Base-by-base conservation (phyloP, 2,888 invertebrate species). In the Diaphora mendica region DNA sequence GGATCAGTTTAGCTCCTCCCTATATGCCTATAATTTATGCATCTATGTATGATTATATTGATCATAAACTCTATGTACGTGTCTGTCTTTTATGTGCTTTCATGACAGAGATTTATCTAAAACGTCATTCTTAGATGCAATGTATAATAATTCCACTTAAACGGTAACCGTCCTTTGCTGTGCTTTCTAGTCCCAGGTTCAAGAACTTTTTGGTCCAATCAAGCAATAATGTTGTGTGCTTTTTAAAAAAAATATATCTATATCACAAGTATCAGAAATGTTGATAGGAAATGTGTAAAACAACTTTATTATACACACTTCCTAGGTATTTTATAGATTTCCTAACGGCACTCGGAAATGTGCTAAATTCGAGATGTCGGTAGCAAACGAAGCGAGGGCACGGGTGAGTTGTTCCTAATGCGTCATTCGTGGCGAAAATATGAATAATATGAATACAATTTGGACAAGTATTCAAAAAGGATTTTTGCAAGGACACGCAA, bases 1-100 rank as follows among this genome's bases (percentile, higher is more conserved):
- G 55, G 74, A 76, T 80, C 67, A 78, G 75, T 75, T 81, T 81
- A 65, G 51, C 72, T 78, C 20, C 39, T 64, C 70, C 65, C 65
- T 65, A 44, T 33, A 75, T 23, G 44, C 33, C 51, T 80, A 75
- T 71, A 68, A 72, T 15, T 64, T 66, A 13, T 15, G 48, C 48
- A 48, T 48, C 48, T 48, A 20, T 48, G n/a, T n/a, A n/a, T n/a
- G n/a, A n/a, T n/a, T n/a, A n/a, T n/a, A n/a, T n/a, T n/a, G 48
- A 13, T 48, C 48, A 4, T 51, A 20, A 1, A 20, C 20, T 55
- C 2, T n/a, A 8, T n/a, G 11, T 55, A 55, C n/a, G n/a, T 8
- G 23, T 20, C 44, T 48, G 17, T 48, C 5, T 48, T 20, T 11
- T 48, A 20, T 17, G 17, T 20, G 4, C 48, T 48, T 20, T 44